Percentiles rank a stretch among this genome's conserved stretches.
These are phyloP conservation scores for Pogonus chalceus DNA, from an alignment of 1,140 invertebrate genomes.

Conservation along the genomic window DNA sequence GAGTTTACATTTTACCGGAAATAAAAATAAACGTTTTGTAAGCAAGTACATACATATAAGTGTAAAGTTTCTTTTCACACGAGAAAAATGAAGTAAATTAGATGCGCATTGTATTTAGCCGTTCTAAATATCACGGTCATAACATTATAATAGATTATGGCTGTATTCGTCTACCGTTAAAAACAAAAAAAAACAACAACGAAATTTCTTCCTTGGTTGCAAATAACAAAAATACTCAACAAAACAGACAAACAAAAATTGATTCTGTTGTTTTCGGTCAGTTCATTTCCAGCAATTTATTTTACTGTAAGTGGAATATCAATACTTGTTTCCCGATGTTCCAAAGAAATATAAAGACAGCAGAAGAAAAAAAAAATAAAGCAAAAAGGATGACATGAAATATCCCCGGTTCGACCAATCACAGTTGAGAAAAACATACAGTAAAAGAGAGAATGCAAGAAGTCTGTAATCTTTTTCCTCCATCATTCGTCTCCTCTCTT, in stretches of 20 bases:
- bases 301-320: background rate
- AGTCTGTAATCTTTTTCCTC: slow-evolving; percentile 4
- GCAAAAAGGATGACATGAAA: slow-evolving; percentile 7
- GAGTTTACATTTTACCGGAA: background rate
- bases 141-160: no score
- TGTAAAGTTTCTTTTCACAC: slow-evolving; percentile 7
- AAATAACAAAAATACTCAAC: no score
- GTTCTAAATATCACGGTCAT: background rate
- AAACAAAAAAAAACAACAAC: no score
- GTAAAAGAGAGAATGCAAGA: slow-evolving; percentile 5
- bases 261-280: background rate
- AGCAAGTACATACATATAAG: slow-evolving; percentile 1
- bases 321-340: slow-evolving; percentile 3
- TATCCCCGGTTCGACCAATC: background rate
- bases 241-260: background rate
- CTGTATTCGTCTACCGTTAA: no score
- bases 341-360: slow-evolving; percentile 2
- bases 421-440: slow-evolving; percentile 3
- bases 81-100: background rate
- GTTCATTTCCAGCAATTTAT: background rate
- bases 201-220: no score
- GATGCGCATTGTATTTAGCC: background rate
- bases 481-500: slow-evolving; percentile 4
- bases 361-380: slow-evolving; percentile 1
- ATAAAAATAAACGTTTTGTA: slow-evolving; percentile 3